Percentiles rank a stretch among this genome's conserved stretches.
Evolutionary conservation across 2,797 vertebrate genomes (phyloP).

Genomic region (Apogon talboti): DNA sequence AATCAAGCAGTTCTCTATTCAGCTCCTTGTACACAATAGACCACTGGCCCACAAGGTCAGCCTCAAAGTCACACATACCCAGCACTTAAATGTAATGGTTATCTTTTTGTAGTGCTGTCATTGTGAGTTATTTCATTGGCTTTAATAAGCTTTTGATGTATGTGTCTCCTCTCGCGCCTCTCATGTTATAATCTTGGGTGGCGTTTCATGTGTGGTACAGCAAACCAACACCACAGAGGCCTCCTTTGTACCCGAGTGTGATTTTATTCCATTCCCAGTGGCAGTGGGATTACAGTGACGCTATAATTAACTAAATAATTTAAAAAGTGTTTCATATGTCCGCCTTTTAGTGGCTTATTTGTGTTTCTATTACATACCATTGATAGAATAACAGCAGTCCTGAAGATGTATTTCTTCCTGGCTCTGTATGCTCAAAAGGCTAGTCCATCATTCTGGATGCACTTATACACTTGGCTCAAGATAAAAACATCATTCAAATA

Average conservation of each 20-base stretch:
- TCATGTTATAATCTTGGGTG: conserved; percentile 61
- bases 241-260: conserved; percentile 28
- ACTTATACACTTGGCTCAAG: not conserved
- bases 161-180: conserved; percentile 53
- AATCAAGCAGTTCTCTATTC: conserved; percentile 68
- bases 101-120: conserved; percentile 79
- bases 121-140: conserved; percentile 76
- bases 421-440: conserved; percentile 11
- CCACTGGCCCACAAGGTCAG: conserved; percentile 73
- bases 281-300: conserved; percentile 35
- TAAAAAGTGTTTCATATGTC: conserved; percentile 24
- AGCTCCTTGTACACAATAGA: conserved; percentile 65
- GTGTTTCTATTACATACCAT: not conserved
- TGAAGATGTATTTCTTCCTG: conserved; percentile 11
- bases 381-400: conserved; percentile 4
- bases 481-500: conserved; percentile 5
- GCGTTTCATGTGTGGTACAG: conserved; percentile 48
- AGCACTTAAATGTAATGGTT: conserved; percentile 75
- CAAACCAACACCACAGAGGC: conserved; percentile 23
- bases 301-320: conserved; percentile 54
- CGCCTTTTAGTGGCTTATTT: conserved; percentile 30
- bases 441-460: conserved; percentile 2
- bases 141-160: conserved; percentile 82
- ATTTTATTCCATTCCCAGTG: conserved; percentile 17
- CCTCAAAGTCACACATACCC: conserved; percentile 74